Percentiles rank a stretch among this genome's conserved stretches.
Evolutionary conservation across 2,797 vertebrate species (phyloP).

Genomic region (Danio choprae): DNA sequence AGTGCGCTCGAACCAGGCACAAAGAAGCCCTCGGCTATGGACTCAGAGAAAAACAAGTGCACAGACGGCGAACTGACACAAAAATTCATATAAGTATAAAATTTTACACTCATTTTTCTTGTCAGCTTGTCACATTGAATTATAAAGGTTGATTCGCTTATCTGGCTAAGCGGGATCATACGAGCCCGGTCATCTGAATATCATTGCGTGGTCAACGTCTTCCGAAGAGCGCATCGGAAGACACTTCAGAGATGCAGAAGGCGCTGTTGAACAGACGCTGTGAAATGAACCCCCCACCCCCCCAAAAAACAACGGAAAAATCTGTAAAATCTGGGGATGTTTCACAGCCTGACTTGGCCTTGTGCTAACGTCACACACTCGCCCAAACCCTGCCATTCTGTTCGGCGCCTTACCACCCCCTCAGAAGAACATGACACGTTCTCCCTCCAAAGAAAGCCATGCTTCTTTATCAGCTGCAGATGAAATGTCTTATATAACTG

Average conservation of each 20-base stretch:
- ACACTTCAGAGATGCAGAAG: conserved; percentile 31
- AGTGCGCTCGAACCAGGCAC: conserved; percentile 83
- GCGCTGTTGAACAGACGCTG: conserved; percentile 46
- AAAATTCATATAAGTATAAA: conserved; percentile 97
- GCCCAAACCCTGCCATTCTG: conserved; percentile 49
- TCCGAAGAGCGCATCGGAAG: conserved; percentile 63
- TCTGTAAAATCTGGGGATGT: conserved; percentile 53
- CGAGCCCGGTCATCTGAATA: conserved; percentile 89
- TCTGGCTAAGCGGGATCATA: conserved; percentile 88
- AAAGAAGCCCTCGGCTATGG: conserved; percentile 95
- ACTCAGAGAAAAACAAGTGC: conserved; percentile 87
- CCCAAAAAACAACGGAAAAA: conserved; percentile 32
- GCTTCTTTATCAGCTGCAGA: conserved; percentile 63
- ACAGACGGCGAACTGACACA: conserved; percentile 96
- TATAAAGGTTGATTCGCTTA: conserved; percentile 98
- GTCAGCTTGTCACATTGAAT: conserved; percentile 99
- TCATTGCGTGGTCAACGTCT: conserved; percentile 87
- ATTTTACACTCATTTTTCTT: conserved; percentile 98
- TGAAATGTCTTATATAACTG: conserved; percentile 68
- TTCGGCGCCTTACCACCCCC: conserved; percentile 43
- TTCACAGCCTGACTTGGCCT: conserved; percentile 57
- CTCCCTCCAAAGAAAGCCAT: conserved; percentile 71
- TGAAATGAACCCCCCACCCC: conserved; percentile 34
- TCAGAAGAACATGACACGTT: conserved; percentile 53
- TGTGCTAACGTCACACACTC: conserved; percentile 45